A percentile compares a stretch with the other conserved stretches of the same genome.
Conservation (phyloP, 2,888 invertebrate species). For the Caradrina kadenii region DNA sequence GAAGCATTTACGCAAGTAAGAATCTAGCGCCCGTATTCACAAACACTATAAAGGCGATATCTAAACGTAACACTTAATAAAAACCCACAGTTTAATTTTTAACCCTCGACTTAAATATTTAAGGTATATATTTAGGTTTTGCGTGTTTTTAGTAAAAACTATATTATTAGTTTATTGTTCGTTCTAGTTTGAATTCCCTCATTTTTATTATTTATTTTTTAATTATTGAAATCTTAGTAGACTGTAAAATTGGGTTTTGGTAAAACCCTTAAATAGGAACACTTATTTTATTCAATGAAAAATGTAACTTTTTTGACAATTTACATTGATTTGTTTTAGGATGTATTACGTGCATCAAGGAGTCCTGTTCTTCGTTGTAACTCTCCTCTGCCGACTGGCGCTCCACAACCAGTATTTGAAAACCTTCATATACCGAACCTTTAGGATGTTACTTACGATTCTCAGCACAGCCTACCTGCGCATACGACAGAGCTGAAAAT, state of each 20-base stretch:
- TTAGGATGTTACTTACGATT: constrained; percentile 72
- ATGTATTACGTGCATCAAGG: constrained; percentile 80
- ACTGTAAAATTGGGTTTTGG: too few species aligned
- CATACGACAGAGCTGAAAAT: constrained; percentile 46
- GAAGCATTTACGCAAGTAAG: constrained; percentile 88
- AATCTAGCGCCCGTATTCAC: neutral
- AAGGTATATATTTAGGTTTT: too few species aligned
- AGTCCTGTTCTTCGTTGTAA: constrained; percentile 69
- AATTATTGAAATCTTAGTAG: too few species aligned
- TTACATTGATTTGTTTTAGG: constrained; percentile 70
- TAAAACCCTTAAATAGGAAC: neutral
- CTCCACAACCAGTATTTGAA: constrained; percentile 74
- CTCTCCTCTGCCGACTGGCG: constrained; percentile 74
- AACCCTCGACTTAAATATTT: too few species aligned
- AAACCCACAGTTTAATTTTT: too few species aligned
- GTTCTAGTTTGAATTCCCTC: too few species aligned
- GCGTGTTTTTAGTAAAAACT: too few species aligned
- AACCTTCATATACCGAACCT: constrained; percentile 72
- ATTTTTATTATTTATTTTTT: too few species aligned
- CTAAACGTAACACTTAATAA: too few species aligned
- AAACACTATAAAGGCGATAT: too few species aligned
- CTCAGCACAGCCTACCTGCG: constrained; percentile 64
- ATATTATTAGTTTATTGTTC: too few species aligned
- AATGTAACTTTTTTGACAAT: neutral
- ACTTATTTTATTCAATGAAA: neutral